Base-by-base conservation (phyloP, 2,113 vertebrate species). In the Strigops habroptila region DNA sequence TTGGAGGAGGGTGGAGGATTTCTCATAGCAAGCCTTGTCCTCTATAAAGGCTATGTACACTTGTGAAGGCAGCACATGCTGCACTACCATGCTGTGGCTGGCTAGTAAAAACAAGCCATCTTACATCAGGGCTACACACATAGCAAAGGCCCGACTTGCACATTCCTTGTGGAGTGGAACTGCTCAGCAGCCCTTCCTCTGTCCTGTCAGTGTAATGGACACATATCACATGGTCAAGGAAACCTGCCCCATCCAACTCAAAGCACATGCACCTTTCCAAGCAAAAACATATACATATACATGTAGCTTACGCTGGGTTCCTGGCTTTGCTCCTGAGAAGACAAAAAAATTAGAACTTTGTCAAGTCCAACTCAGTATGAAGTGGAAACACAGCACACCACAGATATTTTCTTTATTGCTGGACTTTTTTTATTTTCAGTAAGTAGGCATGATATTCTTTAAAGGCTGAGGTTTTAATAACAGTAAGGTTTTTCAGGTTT, bases 331-430 rank as follows among this genome's bases (percentile, higher is more conserved):
- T 62, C 63, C 71, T 18, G 37, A 86, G 59, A 74, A 80, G 31
- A 18, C n/a, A 37, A 19, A 80, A 17, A 67, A 88, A 71, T 44
- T 4, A 81, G 14, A 7, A 23, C 69, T 90, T 75, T 86, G 12
- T 55, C 33, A 88, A 78, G 74, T 74, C 31, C 48, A 57, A 78
- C 51, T 44, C 11, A 12, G 39, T 25, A 91, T 2, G 21, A 93
- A 96, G 57, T 2, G 59, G 71, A 88, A 51, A 89, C 87, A 91
- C 18, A 21, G 12, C 35, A 51, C 3, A 18, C 76, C 65, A 88
- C 35, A 28, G 93, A 64, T 67, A 67, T 92, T 97, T 97, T 96
- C 87, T 98, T 98, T 98, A 98, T 98, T 98, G 91, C 93, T 97
- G 96, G 89, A 94, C 82, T 41, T 91, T 69, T 78, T 94, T 81